Base-by-base conservation (phyloP, 2,888 invertebrate genomes). In the Peribatodes rhomboidaria region DNA sequence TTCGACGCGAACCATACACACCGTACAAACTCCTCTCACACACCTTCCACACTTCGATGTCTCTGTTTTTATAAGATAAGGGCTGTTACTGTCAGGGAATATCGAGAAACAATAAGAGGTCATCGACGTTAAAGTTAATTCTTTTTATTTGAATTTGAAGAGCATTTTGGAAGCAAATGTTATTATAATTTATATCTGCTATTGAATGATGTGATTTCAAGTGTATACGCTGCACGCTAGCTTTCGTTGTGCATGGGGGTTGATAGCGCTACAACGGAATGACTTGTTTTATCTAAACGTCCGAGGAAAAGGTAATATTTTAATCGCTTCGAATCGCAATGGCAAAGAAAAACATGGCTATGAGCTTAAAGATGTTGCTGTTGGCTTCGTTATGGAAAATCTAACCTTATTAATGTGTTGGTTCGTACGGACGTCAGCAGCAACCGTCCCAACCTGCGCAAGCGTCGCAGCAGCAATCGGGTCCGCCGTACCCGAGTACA, bases 351-450 rank as follows among this genome's bases (percentile, higher is more conserved):
- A 60, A 61, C 78, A 85, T 92, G 89, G 92, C 92, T 92, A 89
- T 86, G 80, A 86, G 90, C 92, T 92, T 90, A 65, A 81, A 79
- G 80, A 78, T 80, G 85, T 93, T 92, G 92, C 92, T 93, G 84
- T 86, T 88, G 86, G 91, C 89, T 91, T 91, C 82, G 78, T 88
- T 84, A 92, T 89, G 91, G 92, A 93, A 92, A 93, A 93, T 92
- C 93, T 93, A 93, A 93, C 93, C 93, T 93, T 92, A 92, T 92
- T 93, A 93, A 93, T 93, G 93, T 93, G 91, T 93, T 93, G 93
- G 92, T 93, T 88, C 93, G 93, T 93, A 93, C 92, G 93, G 93
- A 93, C 93, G 93, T 92, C 92, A 93, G 93, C 93, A 93, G 92
- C 93, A 93, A 92, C 89, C 92, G 90, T 91, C 92, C 90, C 93